A percentile compares a stretch with the other conserved stretches of the same genome.
Evolutionary conservation across 1,140 invertebrate species (phyloP).

Genomic region (Stegodyphus mimosarum): DNA sequence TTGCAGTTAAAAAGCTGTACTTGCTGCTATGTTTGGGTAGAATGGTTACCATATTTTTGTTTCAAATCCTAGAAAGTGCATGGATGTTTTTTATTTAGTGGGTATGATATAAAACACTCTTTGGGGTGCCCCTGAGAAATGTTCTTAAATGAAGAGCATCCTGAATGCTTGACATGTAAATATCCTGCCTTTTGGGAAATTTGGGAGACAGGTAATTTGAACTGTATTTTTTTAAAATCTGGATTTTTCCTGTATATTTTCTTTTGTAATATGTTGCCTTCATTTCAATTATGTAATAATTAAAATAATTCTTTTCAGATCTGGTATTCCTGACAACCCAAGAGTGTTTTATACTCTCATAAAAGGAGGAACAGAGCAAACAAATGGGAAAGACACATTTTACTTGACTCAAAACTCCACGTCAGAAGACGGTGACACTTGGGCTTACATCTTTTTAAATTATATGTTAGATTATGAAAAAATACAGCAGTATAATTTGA

Average conservation of each 20-base stretch:
- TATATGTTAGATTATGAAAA: constrained; percentile 94
- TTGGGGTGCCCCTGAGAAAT: too few species aligned
- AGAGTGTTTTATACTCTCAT: constrained; percentile 94
- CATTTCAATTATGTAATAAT: background rate
- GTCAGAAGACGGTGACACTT: constrained; percentile 84
- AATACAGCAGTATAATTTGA: constrained; percentile 95
- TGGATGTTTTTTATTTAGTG: too few species aligned
- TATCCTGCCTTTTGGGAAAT: too few species aligned
- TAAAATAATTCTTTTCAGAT: constrained; percentile 66
- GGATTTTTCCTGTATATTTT: background rate
- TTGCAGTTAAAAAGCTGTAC: too few species aligned
- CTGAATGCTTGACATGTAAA: too few species aligned
- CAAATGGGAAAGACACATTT: constrained; percentile 95
- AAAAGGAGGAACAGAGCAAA: constrained; percentile 93
- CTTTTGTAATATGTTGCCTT: background rate
- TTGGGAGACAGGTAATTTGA: too few species aligned
- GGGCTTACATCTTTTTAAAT: constrained; percentile 91
- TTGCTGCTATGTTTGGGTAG: too few species aligned
- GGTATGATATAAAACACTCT: too few species aligned
- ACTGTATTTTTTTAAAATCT: too few species aligned
- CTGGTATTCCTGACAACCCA: constrained; percentile 94
- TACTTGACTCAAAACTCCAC: constrained; percentile 85
- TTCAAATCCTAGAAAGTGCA: too few species aligned
- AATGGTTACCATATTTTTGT: too few species aligned
- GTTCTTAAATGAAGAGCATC: too few species aligned